Base-by-base conservation (phyloP, 2,113 vertebrate species). In the Calcarius ornatus region DNA sequence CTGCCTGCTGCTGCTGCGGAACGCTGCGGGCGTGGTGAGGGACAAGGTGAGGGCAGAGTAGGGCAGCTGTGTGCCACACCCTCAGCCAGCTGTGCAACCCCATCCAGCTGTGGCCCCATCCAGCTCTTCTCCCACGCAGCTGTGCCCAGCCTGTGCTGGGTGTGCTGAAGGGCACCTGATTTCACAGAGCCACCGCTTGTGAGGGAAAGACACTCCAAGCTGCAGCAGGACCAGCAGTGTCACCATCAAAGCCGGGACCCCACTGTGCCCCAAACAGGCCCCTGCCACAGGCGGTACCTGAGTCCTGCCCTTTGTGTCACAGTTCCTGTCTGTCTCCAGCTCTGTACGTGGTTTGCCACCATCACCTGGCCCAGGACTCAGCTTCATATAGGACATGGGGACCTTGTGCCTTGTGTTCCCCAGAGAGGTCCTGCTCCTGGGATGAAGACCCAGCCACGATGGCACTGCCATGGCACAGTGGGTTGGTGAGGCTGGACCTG, bases 241-340 rank as follows among this genome's bases (percentile, higher is more conserved):
- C 60, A 56, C 75, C 1, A 2, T 91, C 54, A 48, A n/a, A 86
- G 24, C 71, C 2, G 1, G 47, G 37, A 57, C 30, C 3, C 18
- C n/a, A 51, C 11, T 1, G 3, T 7, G 45, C 64, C 51, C 61
- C 51, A 4, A 3, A 1, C 17, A 72, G 66, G 48, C 33, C 14
- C 10, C 6, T 0, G 4, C 38, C 1, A 0, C 38, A 8, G 27
- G 21, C 18, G 24, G 27, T 50, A 61, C 31, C 70, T 16, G 16
- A 40, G 50, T 2, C 2, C 54, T 72, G 50, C 30, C 37, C n/a
- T 30, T 50, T 0, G 0, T 22, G 28, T 59, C 15, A 13, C 3
- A 1, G 12, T 38, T 69, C 42, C 33, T 61, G 31, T 53, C 51
- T 53, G 48, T 63, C 73, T 65, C 38, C 47, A n/a, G 24, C 66